Base-by-base conservation (phyloP, 2,888 invertebrate species). In the Melitaea athalia region DNA sequence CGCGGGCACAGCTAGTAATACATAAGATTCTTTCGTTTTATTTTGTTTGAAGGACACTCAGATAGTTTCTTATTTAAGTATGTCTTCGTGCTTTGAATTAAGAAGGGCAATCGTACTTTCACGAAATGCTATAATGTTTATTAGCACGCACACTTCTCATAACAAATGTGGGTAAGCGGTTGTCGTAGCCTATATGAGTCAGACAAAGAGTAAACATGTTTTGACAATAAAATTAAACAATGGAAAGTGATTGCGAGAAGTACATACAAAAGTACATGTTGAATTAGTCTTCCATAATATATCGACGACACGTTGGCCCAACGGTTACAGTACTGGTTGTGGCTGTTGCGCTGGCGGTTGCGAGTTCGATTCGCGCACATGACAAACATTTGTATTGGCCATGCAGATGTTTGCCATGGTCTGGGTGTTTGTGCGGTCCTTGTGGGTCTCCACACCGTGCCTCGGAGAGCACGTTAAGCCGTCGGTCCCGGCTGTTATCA, bases 21-120 rank as follows among this genome's bases (percentile, higher is more conserved):
- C 24, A 2, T 45, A 50, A 50, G 47, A n/a, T 59, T 64, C 55
- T 62, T 67, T 50, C 64, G 60, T 64, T 64, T 72, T 69, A 67
- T 66, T 38, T 43, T 49, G 53, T 42, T 47, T 62, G 59, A 71
- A 74, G 69, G 73, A 73, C 72, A 68, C 68, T 38, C 70, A 75
- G 74, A 72, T 72, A 59, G 67, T 70, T 73, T 71, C 66, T 70
- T 72, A 72, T 72, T 75, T 73, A 75, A 68, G 66, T 65, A 68
- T 53, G 53, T 47, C 49, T 67, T 38, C 74, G 74, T 74, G 74
- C 50, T 59, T 63, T 49, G 74, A 75, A 75, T 76, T 66, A 67
- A 59, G 67, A 71, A 70, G 53, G 64, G 64, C 57, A 60, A 65
- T 64, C 65, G 64, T 67, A 75, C 74, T 76, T 76, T 76, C 75